These are phyloP conservation scores for Thrips palmi DNA, from an alignment of 1,140 invertebrate genomes.

Conservation along the genomic window DNA sequence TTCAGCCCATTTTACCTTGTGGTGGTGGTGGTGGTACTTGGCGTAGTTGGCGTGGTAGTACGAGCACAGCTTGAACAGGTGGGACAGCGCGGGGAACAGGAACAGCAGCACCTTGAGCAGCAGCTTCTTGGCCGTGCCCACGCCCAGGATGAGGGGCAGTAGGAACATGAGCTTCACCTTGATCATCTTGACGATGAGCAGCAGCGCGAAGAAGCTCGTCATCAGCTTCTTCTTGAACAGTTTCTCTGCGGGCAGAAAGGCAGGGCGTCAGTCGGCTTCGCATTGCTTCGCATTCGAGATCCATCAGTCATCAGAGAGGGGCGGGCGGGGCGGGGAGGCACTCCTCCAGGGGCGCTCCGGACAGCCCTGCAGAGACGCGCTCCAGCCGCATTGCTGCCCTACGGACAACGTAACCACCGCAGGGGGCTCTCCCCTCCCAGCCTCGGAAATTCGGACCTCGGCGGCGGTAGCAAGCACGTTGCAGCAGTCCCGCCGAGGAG, in stretches of 20 bases:
- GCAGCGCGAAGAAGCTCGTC: constrained; percentile 45
- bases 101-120: constrained; percentile 60
- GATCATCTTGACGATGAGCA: constrained; percentile 60
- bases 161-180: constrained; percentile 23
- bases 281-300: no score
- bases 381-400: no score
- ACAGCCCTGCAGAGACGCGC: no score
- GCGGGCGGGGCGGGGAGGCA: no score
- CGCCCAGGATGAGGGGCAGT: constrained; percentile 28
- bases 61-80: constrained; percentile 66
- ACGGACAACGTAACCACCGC: no score
- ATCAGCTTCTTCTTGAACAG: constrained; percentile 54
- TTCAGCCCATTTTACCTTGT: constrained; percentile 28
- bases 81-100: constrained; percentile 57
- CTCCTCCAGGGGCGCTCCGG: no score
- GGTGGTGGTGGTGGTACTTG: constrained; percentile 63
- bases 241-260: constrained; percentile 43
- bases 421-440: no score
- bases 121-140: constrained; percentile 62
- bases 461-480: no score
- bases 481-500: no score
- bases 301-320: no score
- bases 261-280: no score
- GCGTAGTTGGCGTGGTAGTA: constrained; percentile 51
- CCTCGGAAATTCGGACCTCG: no score